Base-by-base conservation (phyloP, 1,140 invertebrate species). In the Bathynomus jamesi region DNA sequence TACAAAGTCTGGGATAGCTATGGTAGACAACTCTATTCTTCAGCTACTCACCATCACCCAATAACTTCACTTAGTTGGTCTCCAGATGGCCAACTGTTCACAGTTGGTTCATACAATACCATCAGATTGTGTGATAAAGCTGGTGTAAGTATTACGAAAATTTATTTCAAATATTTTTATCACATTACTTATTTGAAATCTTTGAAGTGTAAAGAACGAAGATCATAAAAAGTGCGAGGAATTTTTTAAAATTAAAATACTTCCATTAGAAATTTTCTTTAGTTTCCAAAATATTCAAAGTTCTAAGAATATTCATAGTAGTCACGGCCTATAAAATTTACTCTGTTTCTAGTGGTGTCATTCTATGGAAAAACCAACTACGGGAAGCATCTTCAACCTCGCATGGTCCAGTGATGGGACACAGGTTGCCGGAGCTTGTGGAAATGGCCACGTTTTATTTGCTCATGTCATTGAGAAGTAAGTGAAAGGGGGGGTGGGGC, bases 261-360 rank as follows among this genome's bases (percentile, higher is more conserved):
- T n/a, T n/a, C n/a, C n/a, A n/a, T n/a, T n/a, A n/a, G n/a, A n/a
- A n/a, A n/a, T n/a, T n/a, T n/a, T n/a, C n/a, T n/a, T n/a, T n/a
- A n/a, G n/a, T n/a, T n/a, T n/a, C n/a, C n/a, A n/a, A n/a, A n/a
- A n/a, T n/a, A n/a, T n/a, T n/a, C n/a, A n/a, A n/a, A n/a, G n/a
- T n/a, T n/a, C n/a, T n/a, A n/a, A n/a, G n/a, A n/a, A n/a, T n/a
- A n/a, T n/a, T n/a, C n/a, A n/a, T n/a, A n/a, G n/a, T n/a, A n/a
- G n/a, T n/a, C n/a, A n/a, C n/a, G n/a, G n/a, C n/a, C n/a, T n/a
- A n/a, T n/a, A n/a, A n/a, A n/a, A n/a, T n/a, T n/a, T n/a, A n/a
- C n/a, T n/a, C n/a, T n/a, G n/a, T n/a, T n/a, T n/a, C n/a, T n/a
- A 70, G 93, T 98, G 96, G 96, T 94, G 94, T 0, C 90, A 97